Conservation (phyloP, 2,888 invertebrate species). For the Cerceris ruficornis region DNA sequence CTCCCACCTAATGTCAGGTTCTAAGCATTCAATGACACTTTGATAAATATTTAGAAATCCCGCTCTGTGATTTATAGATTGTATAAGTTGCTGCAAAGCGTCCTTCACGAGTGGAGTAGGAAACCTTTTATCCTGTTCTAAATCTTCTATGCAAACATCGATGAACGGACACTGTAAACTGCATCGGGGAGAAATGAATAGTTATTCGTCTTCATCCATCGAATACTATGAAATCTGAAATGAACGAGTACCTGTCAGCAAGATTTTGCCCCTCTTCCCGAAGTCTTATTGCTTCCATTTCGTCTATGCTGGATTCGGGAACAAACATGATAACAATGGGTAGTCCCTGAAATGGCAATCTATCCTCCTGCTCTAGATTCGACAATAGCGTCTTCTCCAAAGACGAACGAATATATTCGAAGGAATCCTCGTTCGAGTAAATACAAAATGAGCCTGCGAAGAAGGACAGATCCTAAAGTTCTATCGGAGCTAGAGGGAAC, state of each 20-base stretch:
- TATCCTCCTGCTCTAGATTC: conserved; percentile 95
- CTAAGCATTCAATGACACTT: conserved; percentile 90
- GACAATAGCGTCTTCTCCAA: conserved; percentile 95
- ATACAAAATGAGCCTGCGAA: conserved; percentile 90
- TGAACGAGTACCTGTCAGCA: conserved; percentile 88
- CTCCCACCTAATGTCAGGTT: conserved; percentile 89
- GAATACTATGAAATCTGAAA: conserved; percentile 2
- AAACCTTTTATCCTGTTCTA: conserved; percentile 84
- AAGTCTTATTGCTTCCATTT: conserved; percentile 92
- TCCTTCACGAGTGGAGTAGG: conserved; percentile 87
- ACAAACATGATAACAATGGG: conserved; percentile 96
- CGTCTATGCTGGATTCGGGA: conserved; percentile 91
- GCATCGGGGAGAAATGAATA: conserved; percentile 34
- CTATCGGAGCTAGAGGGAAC: background rate
- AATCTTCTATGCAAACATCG: conserved; percentile 86
- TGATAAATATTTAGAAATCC: conserved; percentile 89
- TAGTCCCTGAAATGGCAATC: conserved; percentile 91
- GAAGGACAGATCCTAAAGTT: conserved; percentile 14
- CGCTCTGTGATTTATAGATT: conserved; percentile 90
- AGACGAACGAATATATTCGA: conserved; percentile 95
- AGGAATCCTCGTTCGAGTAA: conserved; percentile 94
- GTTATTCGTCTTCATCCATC: background rate
- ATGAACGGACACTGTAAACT: conserved; percentile 94
- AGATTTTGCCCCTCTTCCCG: conserved; percentile 95
- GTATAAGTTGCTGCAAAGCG: conserved; percentile 88